Percentiles rank a stretch among this genome's conserved stretches.
Conservation (phyloP, 2,888 invertebrate species). For the Saturnia japonica region DNA sequence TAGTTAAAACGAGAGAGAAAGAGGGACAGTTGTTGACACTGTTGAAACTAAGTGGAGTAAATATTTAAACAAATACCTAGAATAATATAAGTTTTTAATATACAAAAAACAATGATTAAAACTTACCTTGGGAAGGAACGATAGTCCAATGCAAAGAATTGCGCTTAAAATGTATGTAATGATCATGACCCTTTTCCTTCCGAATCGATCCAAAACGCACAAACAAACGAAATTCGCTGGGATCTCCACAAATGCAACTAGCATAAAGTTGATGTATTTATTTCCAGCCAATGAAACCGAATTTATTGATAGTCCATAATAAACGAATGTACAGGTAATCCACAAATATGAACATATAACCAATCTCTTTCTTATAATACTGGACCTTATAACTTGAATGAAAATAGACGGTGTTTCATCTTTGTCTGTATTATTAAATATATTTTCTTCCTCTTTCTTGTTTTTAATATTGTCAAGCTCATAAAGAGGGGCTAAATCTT, state of each 20-base stretch:
- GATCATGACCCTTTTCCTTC: constrained; percentile 84
- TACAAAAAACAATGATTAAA: background rate
- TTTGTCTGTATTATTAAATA: constrained; percentile 27
- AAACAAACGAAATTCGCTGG: constrained; percentile 86
- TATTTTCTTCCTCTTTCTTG: constrained; percentile 29
- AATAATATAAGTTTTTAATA: background rate
- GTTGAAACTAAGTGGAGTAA: background rate
- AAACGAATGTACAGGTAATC: constrained; percentile 90
- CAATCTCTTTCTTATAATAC: constrained; percentile 80
- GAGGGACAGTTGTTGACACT: no score
- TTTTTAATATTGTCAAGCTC: constrained; percentile 46
- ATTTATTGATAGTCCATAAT: constrained; percentile 90
- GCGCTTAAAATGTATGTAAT: constrained; percentile 85
- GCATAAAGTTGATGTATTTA: constrained; percentile 89
- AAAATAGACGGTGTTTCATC: constrained; percentile 50
- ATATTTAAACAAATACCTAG: background rate
- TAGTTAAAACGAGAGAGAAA: no score
- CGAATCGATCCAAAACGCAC: constrained; percentile 83
- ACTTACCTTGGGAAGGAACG: constrained; percentile 82
- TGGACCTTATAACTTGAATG: constrained; percentile 77
- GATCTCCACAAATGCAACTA: constrained; percentile 84
- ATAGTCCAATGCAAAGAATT: constrained; percentile 81
- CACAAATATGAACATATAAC: constrained; percentile 87
- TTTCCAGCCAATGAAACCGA: constrained; percentile 88
- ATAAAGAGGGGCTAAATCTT: constrained; percentile 62